phyloP scores from a whole-genome alignment of 1,140 invertebrate species.

The Halyomorpha halys region DNA sequence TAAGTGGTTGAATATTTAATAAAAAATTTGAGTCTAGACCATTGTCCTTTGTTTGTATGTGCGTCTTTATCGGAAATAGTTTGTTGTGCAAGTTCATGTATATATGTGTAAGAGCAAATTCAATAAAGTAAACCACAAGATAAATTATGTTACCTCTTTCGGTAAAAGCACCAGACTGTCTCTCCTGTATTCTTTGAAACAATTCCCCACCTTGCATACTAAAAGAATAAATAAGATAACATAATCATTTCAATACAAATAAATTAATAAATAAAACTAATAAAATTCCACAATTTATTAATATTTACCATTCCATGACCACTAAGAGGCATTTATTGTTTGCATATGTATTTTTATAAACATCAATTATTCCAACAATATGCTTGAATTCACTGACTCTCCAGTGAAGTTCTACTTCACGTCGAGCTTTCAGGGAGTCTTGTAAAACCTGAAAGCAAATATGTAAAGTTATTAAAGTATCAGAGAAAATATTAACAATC shows the following conservation, averaged over 20 bases:
- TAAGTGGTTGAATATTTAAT: too few species aligned
- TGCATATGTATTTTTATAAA: constrained; percentile 91
- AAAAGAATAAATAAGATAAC: not conserved
- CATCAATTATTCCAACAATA: constrained; percentile 88
- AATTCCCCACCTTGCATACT: constrained; percentile 96
- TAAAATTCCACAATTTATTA: not conserved
- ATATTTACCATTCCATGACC: constrained; percentile 88
- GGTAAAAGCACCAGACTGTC: constrained; percentile 85
- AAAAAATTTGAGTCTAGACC: too few species aligned
- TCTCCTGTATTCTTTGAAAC: constrained; percentile 91
- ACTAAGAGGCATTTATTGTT: constrained; percentile 85
- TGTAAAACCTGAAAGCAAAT: constrained; percentile 62
- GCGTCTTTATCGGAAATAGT: too few species aligned
- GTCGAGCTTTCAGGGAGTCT: constrained; percentile 79
- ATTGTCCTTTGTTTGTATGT: too few species aligned
- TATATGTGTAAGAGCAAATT: too few species aligned
- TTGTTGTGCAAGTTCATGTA: too few species aligned
- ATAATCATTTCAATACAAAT: not conserved
- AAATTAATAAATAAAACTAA: too few species aligned
- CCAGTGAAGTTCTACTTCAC: constrained; percentile 95
- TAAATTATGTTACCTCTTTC: constrained; percentile 60
- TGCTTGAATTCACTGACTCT: constrained; percentile 78
- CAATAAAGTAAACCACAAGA: too few species aligned
- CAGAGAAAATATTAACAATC: too few species aligned
- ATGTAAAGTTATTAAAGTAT: not conserved